Percentiles rank a stretch among this genome's conserved stretches.
Evolutionary conservation across 1,140 invertebrate species (phyloP).

Genomic region (Branchinecta lindahli): DNA sequence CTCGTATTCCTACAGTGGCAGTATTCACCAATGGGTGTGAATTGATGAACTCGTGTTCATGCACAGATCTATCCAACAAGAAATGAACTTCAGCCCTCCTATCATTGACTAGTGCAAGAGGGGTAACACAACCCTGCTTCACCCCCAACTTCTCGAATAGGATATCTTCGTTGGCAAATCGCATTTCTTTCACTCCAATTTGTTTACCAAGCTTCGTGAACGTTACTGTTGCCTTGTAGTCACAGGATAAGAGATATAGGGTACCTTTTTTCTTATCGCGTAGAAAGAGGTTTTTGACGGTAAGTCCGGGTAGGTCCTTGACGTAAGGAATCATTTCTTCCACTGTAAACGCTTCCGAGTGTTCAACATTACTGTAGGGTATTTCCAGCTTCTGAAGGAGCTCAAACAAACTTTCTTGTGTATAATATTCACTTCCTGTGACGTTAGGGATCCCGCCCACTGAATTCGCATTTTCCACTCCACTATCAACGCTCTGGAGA

Average conservation of each 20-base stretch:
- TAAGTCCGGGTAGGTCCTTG: constrained; percentile 26
- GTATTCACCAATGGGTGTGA: constrained; percentile 32
- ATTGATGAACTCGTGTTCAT: constrained; percentile 25
- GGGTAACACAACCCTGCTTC: constrained; percentile 30
- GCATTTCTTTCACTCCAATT: constrained; percentile 27
- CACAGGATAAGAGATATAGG: constrained; percentile 30
- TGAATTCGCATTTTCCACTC: neutral
- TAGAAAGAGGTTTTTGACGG: constrained; percentile 34
- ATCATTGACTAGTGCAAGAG: constrained; percentile 33
- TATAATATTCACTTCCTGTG: neutral
- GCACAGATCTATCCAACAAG: constrained; percentile 27
- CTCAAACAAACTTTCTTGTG: constrained; percentile 12
- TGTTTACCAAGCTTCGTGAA: constrained; percentile 30
- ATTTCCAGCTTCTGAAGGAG: constrained; percentile 22
- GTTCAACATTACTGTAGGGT: constrained; percentile 24
- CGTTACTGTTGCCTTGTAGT: constrained; percentile 30
- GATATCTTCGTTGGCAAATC: constrained; percentile 30
- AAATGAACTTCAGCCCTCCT: constrained; percentile 28
- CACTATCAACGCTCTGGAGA: too few species aligned
- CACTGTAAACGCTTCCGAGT: constrained; percentile 33
- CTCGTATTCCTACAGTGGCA: constrained; percentile 27
- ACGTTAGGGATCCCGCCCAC: neutral
- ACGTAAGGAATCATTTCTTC: constrained; percentile 30
- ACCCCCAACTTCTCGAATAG: constrained; percentile 30
- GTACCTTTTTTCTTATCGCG: constrained; percentile 32